Percentiles rank a stretch among this genome's conserved stretches.
Conservation (phyloP, 2,113 vertebrate genomes). For the Sciurus niger region DNA sequence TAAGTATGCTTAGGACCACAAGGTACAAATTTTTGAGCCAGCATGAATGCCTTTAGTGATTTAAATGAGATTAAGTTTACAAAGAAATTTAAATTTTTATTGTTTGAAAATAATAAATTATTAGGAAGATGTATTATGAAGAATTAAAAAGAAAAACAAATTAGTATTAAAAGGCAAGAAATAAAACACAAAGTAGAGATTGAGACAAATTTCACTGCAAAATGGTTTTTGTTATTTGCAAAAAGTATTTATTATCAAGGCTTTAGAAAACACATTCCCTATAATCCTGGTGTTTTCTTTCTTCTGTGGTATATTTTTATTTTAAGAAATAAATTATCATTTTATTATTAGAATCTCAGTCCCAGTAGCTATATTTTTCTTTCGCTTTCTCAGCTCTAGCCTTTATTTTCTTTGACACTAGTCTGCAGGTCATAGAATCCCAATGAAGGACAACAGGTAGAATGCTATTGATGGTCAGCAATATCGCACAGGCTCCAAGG, state of each 20-base stretch:
- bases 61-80: conserved; percentile 9
- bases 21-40: not conserved
- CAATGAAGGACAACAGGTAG: not conserved
- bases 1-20: not conserved
- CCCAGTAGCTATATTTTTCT: not conserved
- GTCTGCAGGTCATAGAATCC: not conserved
- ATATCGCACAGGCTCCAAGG: not conserved
- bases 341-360: not conserved
- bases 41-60: not conserved
- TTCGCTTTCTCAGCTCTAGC: not conserved
- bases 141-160: conserved; percentile 1
- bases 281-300: not conserved
- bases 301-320: not conserved
- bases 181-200: not conserved
- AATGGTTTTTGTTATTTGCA: not conserved
- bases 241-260: not conserved
- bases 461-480: not conserved
- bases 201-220: not conserved
- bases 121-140: not conserved
- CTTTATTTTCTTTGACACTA: not conserved
- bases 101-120: not conserved
- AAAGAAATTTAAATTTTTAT: not conserved
- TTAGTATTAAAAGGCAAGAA: conserved; percentile 7
- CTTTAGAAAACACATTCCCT: not conserved
- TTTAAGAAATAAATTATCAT: not conserved